Base-by-base conservation (phyloP, 1,140 invertebrate species). In the Drosophila busckii region DNA sequence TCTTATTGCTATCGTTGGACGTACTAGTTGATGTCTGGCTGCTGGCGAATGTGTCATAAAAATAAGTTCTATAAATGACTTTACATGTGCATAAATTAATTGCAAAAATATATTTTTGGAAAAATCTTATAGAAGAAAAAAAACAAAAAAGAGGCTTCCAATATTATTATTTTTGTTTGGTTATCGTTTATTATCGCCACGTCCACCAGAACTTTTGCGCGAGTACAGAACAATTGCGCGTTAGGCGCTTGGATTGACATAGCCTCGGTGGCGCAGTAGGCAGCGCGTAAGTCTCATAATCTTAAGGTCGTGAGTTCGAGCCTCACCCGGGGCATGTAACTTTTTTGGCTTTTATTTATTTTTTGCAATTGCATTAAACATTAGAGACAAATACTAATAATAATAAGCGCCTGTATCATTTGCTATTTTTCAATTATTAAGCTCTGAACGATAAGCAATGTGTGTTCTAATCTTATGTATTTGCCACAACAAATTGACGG, bases 211-310 rank as follows among this genome's bases (percentile, higher is more conserved):
- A 49, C 45, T n/a, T n/a, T n/a, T n/a, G 19, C 31, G 7, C 32
- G 50, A 16, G 1, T 35, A 34, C 20, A 53, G 25, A 44, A 53
- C 38, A 58, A 59, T 48, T 54, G 25, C 7, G 35, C 15, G 49
- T 55, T 61, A 54, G 42, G 1, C 42, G 42, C 23, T 9, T 16
- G 0, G 12, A 0, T 8, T 2, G 2, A 5, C 41, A 63, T 52
- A 42, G 93, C 93, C 92, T 95, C 93, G 93, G 92, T 95, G 91
- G 94, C 94, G 93, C 94, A 95, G 94, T 94, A 92, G 94, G 94
- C 91, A 96, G 94, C 93, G 94, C 94, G 94, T 95, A 93, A 95
- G 94, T 96, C 94, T 96, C 94, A 96, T 96, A 96, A 95, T 96
- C 94, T 95, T 93, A 94, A 95, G 94, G 94, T 95, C 94, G 94